Evolutionary conservation across 2,797 vertebrate species (phyloP).

Genomic region (Lepidocolaptes lacrymiger): DNA sequence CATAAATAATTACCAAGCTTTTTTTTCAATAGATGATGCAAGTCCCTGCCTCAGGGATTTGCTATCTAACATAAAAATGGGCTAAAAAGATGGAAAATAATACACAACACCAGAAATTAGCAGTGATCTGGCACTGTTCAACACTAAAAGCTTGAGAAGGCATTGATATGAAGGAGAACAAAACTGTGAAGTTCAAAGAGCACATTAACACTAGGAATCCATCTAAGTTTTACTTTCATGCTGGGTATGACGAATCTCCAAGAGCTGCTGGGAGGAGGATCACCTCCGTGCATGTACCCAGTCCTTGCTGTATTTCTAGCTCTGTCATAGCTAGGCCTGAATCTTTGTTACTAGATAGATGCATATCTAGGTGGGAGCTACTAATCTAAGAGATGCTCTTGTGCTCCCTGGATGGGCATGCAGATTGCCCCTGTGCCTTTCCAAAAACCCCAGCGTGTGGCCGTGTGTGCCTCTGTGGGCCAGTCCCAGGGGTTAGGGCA

Average conservation of each 20-base stretch:
- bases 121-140: background rate
- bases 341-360: background rate
- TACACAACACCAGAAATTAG: background rate
- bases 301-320: background rate
- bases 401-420: background rate
- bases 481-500: background rate
- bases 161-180: background rate
- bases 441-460: background rate
- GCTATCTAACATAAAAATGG: background rate
- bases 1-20: background rate
- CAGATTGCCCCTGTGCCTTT: background rate
- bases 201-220: background rate
- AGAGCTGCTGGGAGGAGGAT: background rate
- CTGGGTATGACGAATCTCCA: background rate
- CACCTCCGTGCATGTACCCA: background rate
- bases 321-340: background rate
- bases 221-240: background rate
- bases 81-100: background rate
- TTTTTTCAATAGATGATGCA: background rate
- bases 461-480: accelerated
- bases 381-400: background rate
- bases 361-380: background rate
- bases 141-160: background rate
- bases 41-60: background rate
- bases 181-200: background rate